Base-by-base conservation (phyloP, 2,113 vertebrate species). In the Dunckerocampus dactyliophorus region DNA sequence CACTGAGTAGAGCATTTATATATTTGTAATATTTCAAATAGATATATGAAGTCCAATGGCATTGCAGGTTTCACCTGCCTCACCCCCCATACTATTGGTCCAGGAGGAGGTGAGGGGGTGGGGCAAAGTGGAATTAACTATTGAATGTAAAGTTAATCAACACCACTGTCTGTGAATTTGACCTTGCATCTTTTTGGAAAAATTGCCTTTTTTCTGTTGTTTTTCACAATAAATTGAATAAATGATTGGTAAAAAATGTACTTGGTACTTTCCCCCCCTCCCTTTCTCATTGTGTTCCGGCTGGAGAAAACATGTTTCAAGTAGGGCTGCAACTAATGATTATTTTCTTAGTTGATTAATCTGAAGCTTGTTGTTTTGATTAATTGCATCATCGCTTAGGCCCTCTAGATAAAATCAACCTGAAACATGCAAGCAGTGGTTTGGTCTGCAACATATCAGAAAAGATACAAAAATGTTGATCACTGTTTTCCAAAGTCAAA, bases 181-280 rank as follows among this genome's bases (percentile, higher is more conserved):
- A 68, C 34, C n/a, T 72, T 76, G 77, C 76, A 69, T 83, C 50
- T 60, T 77, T 50, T 59, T 70, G 52, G 70, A 55, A 67, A 65
- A 80, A 65, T 69, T 62, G 47, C 49, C 12, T 74, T 82, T 85
- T 84, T 82, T 84, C 63, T 88, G 85, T 85, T 63, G 77, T 74
- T 85, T 84, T 82, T 85, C 87, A 87, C 79, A 42, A 82, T 77
- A 14, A 85, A 79, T 71, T 68, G 39, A 85, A 84, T 77, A 82
- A 80, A 82, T 86, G 74, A 79, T 74, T 75, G 64, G 81, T 83
- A 71, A 49, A 63, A 70, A 71, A 65, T 17, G 2, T 3, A 1
- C 9, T 39, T 39, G 9, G 9, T 11, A 12, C 37, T 39, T 39
- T 39, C 10, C 9, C 3, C 8, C 3, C 9, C 9, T 37, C 9